Evolutionary conservation across 2,113 vertebrate genomes (phyloP), one percentile per base, ranked within the genome.

Genomic region (Engystomops pustulosus): DNA sequence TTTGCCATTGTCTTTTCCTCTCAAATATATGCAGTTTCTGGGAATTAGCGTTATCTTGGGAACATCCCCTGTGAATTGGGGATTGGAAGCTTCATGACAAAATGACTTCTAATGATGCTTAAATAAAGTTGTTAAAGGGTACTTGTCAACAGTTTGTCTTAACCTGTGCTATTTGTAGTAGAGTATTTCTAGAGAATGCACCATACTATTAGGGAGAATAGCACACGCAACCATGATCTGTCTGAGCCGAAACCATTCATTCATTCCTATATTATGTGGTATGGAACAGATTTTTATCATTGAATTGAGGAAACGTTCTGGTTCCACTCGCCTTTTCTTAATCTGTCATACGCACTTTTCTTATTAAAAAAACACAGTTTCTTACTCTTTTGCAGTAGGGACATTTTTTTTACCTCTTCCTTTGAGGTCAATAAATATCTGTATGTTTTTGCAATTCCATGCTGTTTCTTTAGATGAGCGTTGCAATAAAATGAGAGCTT

Each of bases 381-480:
- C 25, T 36, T 58, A 49, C 62, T 45, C 74, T 23, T n/a, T 38
- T 58, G 32, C 74, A 23, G 47, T 18, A 11, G 47, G 25, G 10
- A 15, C 34, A 60, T 60, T 38, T 41, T n/a, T 60, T 45, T 27
- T n/a, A n/a, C 25, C 23, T 27, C 69, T 25, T 79, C 55, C 76
- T 79, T 27, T 45, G 76, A 79, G 77, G 58, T 79, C 55, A 23
- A 65, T 65, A 67, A 79, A 65, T 79, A 65, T 65, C 36, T 79
- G 58, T 67, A 45, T 45, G 38, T 45, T 65, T 79, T 62, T 79
- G 38, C 67, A 65, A 14, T 47, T 67, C 17, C 41, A 79, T 47
- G 38, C 58, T 62, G 76, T 44, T 79, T 45, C 41, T 44, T 65
- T 47, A 47, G 77, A 65, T 65, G 38, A 79, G 58, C 55, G 38